phyloP scores from a whole-genome alignment of 2,113 vertebrate species.

The Chloropsis cyanopogon region DNA sequence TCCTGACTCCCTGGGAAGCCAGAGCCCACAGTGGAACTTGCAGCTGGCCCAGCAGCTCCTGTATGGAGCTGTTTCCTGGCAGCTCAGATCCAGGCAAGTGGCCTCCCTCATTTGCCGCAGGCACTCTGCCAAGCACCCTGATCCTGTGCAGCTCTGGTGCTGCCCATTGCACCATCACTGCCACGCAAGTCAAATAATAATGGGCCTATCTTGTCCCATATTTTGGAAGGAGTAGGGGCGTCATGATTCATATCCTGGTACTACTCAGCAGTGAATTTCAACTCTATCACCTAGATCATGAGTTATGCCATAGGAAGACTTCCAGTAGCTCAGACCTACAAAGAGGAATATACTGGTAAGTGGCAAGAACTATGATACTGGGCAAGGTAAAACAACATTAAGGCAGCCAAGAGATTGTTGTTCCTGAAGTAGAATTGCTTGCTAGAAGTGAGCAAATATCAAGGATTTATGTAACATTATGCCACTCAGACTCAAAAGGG shows the following conservation, averaged over 20 bases:
- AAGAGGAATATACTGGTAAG: not conserved
- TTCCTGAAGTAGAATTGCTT: not conserved
- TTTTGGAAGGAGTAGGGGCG: not conserved
- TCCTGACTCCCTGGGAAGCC: not conserved
- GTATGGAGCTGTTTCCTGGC: not conserved
- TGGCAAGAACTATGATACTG: not conserved
- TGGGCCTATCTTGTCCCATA: not conserved
- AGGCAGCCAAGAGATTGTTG: not conserved
- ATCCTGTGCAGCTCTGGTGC: not conserved
- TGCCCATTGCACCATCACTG: not conserved
- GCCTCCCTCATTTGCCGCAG: not conserved
- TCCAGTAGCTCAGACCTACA: not conserved
- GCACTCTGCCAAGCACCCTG: not conserved
- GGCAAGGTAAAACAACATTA: not conserved
- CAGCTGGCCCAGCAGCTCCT: not conserved
- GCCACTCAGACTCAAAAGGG: not conserved
- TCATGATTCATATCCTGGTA: not conserved
- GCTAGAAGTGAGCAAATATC: not conserved
- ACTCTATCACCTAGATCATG: not conserved
- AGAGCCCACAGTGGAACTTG: not conserved
- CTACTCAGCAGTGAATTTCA: not conserved
- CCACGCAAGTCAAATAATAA: not conserved
- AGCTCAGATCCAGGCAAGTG: not conserved
- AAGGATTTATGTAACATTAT: not conserved
- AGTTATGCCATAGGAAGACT: not conserved